Base-by-base conservation (phyloP, 2,797 vertebrate genomes). In the Pempheris klunzingeri region DNA sequence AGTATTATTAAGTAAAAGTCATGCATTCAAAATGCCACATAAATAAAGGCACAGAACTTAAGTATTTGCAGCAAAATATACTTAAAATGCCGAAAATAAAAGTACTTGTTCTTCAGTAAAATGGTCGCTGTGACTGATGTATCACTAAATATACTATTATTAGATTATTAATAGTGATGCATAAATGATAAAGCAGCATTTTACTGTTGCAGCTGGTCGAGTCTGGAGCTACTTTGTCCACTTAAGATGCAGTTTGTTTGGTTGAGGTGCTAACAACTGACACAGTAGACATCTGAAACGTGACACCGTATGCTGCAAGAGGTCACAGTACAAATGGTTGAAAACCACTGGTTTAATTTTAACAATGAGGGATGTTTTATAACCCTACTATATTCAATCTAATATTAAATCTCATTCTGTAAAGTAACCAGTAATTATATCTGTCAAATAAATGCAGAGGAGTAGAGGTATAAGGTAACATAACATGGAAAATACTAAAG, bases 1-100 rank as follows among this genome's bases (percentile, higher is more conserved):
- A n/a, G n/a, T n/a, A n/a, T n/a, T n/a, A n/a, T n/a, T n/a, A 46
- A n/a, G 14, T 43, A 20, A 39, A 57, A 14, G 0, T 32, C 17
- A 17, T 62, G n/a, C 13, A 20, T 62, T 68, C 20, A 77, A 46
- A 57, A 49, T 39, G n/a, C n/a, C n/a, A n/a, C n/a, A n/a, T n/a
- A n/a, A n/a, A n/a, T n/a, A n/a, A n/a, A n/a, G n/a, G n/a, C n/a
- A n/a, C n/a, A n/a, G n/a, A n/a, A n/a, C n/a, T n/a, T n/a, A n/a
- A n/a, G n/a, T n/a, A n/a, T n/a, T n/a, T n/a, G n/a, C n/a, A n/a
- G n/a, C n/a, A n/a, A n/a, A n/a, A n/a, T n/a, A 59, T 60, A 58
- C 26, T 43, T 30, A 41, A 18, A 20, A n/a, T n/a, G 20, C 22
- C 11, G 22, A 20, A 12, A 20, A 10, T 59, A 18, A 60, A 41